Conservation (phyloP, 1,140 invertebrate genomes). For the Drosophila tristis region DNA sequence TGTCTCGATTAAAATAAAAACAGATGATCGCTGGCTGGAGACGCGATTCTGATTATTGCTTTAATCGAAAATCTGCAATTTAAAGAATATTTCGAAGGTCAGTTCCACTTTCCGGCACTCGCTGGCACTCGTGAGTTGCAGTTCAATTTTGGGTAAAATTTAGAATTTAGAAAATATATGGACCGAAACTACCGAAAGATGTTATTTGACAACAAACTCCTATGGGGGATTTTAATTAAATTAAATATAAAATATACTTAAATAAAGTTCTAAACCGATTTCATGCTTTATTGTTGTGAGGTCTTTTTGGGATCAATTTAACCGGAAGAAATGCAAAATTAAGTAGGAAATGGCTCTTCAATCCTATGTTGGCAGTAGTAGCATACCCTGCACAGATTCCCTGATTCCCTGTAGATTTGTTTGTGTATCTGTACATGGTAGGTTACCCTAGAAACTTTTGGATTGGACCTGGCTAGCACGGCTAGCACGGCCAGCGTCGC, state of each 20-base stretch:
- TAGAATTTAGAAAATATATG: conserved; percentile 20
- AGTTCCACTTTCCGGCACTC: background rate
- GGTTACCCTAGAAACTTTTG: conserved; percentile 42
- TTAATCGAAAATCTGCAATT: conserved; percentile 69
- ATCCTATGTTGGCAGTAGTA: conserved; percentile 29
- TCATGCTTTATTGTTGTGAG: conserved; percentile 20
- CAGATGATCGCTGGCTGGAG: background rate
- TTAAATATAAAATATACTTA: too few relatives aligned
- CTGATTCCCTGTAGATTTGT: background rate
- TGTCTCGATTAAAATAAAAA: conserved; percentile 48
- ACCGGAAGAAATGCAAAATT: conserved; percentile 53
- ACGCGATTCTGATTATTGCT: conserved; percentile 9
- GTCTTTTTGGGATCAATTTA: conserved; percentile 17
- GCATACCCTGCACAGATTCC: conserved; percentile 33
- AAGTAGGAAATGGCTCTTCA: background rate
- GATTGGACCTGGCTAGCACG: background rate
- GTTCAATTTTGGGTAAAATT: conserved; percentile 14
- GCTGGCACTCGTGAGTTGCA: background rate
- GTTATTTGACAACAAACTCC: conserved; percentile 26
- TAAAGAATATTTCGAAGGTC: conserved; percentile 33
- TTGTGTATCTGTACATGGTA: conserved; percentile 20
- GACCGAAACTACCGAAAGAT: background rate
- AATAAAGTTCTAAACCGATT: background rate
- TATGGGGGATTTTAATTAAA: background rate
- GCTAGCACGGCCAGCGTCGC: conserved; percentile 44